Evolutionary conservation across 1,140 invertebrate genomes (phyloP), one percentile per base, ranked within the genome.

Genomic region (Doryteuthis pealeii): DNA sequence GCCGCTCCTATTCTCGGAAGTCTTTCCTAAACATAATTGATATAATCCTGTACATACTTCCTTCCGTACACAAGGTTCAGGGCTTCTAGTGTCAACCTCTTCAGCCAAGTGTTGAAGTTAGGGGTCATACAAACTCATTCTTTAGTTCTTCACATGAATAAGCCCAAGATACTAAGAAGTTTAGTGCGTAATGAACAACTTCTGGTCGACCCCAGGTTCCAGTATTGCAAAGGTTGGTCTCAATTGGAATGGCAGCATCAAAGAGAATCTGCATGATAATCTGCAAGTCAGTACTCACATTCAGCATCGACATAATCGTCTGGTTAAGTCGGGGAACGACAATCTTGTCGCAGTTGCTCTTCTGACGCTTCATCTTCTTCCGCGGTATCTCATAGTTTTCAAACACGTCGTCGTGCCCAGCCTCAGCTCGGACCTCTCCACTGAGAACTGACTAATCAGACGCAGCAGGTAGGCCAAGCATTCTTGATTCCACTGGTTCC

Each of bases 31-130:
- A 85, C 94, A 96, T 54, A 96, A 87, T 71, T 93, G 91, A 85
- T 97, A 96, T 2, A 97, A 89, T 0, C 94, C 95, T 32, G 93
- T 93, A 85, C 95, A 96, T 0, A 94, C 93, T 88, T 97, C 95
- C 73, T 94, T 90, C 32, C 95, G 90, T 0, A 97, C 94, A 70
- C 93, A 90, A 0, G 94, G 93, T 85, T 96, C 94, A 0, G 94
- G 93, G 95, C 94, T 81, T 95, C 93, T 1, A 96, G 86, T 3
- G 94, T 92, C 4, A 95, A 89, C 83, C 93, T 89, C 58, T 93
- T 91, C 10, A 95, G 84, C 93, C 94, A 94, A 1, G 89, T 87
- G 31, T 92, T 90, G 68, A 93, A 92, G 73, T 92, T 91, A 1
- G 91, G 85, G 26, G 91, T 90, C 10, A 90, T 89, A 81, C 93